Conservation (phyloP, 2,888 invertebrate genomes). For the Eurytoma californica region DNA sequence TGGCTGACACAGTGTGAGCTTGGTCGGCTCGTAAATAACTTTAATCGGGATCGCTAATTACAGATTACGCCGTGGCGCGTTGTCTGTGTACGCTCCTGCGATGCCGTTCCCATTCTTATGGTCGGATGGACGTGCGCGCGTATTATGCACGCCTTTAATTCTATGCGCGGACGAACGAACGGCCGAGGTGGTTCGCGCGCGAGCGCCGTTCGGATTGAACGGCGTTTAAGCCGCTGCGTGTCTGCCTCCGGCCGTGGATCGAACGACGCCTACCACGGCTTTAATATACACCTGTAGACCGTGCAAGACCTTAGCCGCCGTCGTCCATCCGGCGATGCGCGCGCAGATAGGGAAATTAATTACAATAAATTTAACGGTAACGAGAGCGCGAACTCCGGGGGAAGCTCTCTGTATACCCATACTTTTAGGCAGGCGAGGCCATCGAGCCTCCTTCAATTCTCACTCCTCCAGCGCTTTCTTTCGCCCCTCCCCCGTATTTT, state of each 20-base stretch:
- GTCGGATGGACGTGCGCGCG: conserved; percentile 60
- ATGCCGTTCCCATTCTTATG: conserved; percentile 69
- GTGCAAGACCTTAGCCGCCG: conserved; percentile 56
- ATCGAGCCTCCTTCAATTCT: conserved; percentile 44
- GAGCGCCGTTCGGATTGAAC: conserved; percentile 64
- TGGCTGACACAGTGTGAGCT: conserved; percentile 72
- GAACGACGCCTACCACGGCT: conserved; percentile 52
- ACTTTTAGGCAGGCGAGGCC: conserved; percentile 45
- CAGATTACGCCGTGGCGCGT: conserved; percentile 68
- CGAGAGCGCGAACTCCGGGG: conserved; percentile 65
- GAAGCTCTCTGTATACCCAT: not conserved
- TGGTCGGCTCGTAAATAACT: conserved; percentile 73
- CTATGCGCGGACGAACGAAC: conserved; percentile 50
- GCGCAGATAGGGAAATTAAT: conserved; percentile 73
- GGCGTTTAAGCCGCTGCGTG: conserved; percentile 63
- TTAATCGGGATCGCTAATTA: conserved; percentile 75
- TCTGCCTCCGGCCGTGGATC: conserved; percentile 57
- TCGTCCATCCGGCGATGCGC: conserved; percentile 65
- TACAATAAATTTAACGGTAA: conserved; percentile 74
- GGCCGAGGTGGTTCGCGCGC: conserved; percentile 48
- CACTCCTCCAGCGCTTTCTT: not conserved
- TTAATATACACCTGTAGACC: conserved; percentile 49
- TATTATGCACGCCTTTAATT: conserved; percentile 59
- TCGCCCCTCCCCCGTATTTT: not conserved
- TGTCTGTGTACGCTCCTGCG: conserved; percentile 67